Evolutionary conservation across 2,888 invertebrate genomes (phyloP), one percentile per base, ranked within the genome.

Genomic region (Helicoverpa assulta): DNA sequence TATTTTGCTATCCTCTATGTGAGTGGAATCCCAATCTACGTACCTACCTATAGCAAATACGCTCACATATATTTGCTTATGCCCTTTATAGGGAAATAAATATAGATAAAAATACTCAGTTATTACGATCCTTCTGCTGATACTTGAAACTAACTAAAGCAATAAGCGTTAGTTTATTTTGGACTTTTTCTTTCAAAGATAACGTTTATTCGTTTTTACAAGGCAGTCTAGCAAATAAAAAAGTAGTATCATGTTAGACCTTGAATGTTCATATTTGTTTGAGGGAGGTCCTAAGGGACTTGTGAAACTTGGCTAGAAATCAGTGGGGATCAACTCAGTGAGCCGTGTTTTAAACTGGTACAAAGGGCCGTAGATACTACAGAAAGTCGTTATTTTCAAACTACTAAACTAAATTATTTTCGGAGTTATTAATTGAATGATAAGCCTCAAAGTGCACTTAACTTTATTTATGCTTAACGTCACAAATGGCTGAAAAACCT

Each of bases 141-240:
- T 10, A 70, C 37, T 53, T 67, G 56, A 51, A 68, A 60, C 43
- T 56, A 68, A 73, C 56, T 68, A 74, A 14, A 21, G 26, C 26
- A 53, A 53, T 26, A 68, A 60, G 57, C 52, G 47, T 74, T 67
- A 74, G 61, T 69, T 74, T 62, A 21, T 54, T 73, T 73, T 59
- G 29, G 21, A 60, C 43, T 65, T 65, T 64, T 47, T 40, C 47
- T 73, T 54, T 57, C n/a, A 52, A 62, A 26, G n/a, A 37, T 51
- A 16, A 12, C 19, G n/a, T 29, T 52, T 53, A 26, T 47, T 33
- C 21, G 12, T 37, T 66, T 65, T 47, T 55, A 54, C 12, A 16
- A 51, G 47, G 26, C 10, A 58, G 58, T 58, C 60, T 60, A 50
- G 50, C 40, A 53, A 29, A 54, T 33, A 61, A 54, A 53, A 43